Percentiles rank a stretch among this genome's conserved stretches.
Evolutionary conservation across 2,797 vertebrate species (phyloP).

Genomic region (Cirrhinus molitorella): DNA sequence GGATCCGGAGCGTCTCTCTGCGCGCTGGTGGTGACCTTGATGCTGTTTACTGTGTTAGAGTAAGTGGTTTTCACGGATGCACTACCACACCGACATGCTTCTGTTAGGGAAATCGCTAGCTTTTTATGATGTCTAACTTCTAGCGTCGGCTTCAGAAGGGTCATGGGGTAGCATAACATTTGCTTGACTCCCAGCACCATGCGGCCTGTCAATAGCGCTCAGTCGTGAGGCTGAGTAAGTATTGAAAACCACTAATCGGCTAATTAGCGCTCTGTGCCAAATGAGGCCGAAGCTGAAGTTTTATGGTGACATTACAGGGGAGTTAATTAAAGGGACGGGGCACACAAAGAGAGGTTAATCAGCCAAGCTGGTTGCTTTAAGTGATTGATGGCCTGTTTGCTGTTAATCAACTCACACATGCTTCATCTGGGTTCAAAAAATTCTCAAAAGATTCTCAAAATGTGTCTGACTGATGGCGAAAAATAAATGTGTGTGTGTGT

Average conservation of each 20-base stretch:
- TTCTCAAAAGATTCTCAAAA: neutral
- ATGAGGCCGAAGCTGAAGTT: constrained; percentile 68
- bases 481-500: neutral
- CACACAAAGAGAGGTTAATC: constrained; percentile 72
- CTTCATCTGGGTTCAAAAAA: constrained; percentile 35
- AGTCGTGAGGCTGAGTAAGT: constrained; percentile 63
- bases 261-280: constrained; percentile 73
- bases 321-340: constrained; percentile 78
- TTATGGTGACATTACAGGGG: constrained; percentile 74
- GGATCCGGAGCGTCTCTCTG: constrained; percentile 84
- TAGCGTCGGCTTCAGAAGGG: constrained; percentile 12
- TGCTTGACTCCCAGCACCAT: constrained; percentile 2
- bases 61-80: constrained; percentile 72
- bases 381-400: constrained; percentile 70
- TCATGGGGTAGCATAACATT: constrained; percentile 18
- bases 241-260: constrained; percentile 78
- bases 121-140: constrained; percentile 23
- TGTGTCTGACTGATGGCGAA: neutral
- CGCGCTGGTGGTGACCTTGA: constrained; percentile 83
- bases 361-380: constrained; percentile 61
- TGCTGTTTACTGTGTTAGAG: constrained; percentile 85
- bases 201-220: constrained; percentile 48
- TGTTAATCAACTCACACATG: constrained; percentile 61
- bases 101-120: neutral
- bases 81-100: constrained; percentile 27